Base-by-base conservation (phyloP, 2,888 invertebrate species). In the Mimas tiliae region DNA sequence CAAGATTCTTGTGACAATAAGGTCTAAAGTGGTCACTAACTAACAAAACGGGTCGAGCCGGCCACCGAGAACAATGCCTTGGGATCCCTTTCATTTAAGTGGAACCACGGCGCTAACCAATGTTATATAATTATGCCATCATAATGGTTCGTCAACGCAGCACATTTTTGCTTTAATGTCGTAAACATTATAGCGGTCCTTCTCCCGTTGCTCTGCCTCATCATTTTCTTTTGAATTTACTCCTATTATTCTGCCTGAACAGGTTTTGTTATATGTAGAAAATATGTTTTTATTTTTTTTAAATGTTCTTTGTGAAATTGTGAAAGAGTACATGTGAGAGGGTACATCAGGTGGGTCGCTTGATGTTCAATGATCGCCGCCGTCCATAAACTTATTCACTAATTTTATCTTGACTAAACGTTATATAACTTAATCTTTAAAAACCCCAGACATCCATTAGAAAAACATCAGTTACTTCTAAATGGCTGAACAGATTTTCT, bases 11-110 rank as follows among this genome's bases (percentile, higher is more conserved):
- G 38, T 34, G 38, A 58, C 58, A 63, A 63, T 63, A 34, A 38
- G 50, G 38, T 50, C 34, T 38, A 63, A 50, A 63, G 63, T 63
- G 63, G 50, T 19, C 50, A 16, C 38, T 63, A 63, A 63, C 62
- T 63, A 51, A 51, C 63, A 63, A 63, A 51, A 51, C 63, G 19
- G 63, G 63, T 50, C 63, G 50, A 33, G 45, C 27, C 27, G 33
- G 48, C 45, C 47, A 48, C 47, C 55, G 55, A 58, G 38, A 58
- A 58, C 42, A 58, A 58, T 58, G 8, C 42, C 38, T 58, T 9
- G 55, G 52, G 55, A 58, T 58, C 58, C 42, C 42, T 42, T 58
- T 58, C 58, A 42, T 55, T 38, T 16, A 55, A 38, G 38, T 55
- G 38, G 47, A 63, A 38, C 51, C 51, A 34, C 27, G 50, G 42